These are phyloP conservation scores for Baronia brevicornis DNA, from an alignment of 2,888 invertebrate species.

Conservation along the genomic window DNA sequence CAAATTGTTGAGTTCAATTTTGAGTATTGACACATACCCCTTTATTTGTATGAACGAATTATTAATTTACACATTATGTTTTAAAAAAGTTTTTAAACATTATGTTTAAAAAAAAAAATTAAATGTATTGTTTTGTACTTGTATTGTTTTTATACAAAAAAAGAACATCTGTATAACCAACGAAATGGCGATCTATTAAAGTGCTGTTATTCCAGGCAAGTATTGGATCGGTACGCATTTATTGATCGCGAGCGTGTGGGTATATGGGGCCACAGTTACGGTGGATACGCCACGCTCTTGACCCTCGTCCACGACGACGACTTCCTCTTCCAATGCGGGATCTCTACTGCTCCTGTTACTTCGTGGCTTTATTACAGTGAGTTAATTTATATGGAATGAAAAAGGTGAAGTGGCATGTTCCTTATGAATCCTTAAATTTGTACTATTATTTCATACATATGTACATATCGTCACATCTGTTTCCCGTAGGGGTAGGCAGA, in stretches of 20 bases:
- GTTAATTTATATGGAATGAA: constrained; percentile 17
- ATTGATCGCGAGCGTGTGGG: constrained; percentile 81
- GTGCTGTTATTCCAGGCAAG: constrained; percentile 59
- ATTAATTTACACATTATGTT: too few species aligned
- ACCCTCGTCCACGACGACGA: constrained; percentile 81
- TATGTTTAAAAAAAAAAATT: too few species aligned
- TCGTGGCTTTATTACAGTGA: constrained; percentile 94
- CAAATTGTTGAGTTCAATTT: too few species aligned
- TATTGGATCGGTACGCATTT: constrained; percentile 73
- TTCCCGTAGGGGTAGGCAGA: too few species aligned
- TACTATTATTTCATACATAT: background rate
- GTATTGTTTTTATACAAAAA: too few species aligned
- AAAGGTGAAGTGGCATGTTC: background rate
- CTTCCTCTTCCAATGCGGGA: constrained; percentile 87
- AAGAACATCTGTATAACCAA: too few species aligned
- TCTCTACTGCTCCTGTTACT: constrained; percentile 93
- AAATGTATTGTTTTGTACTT: too few species aligned
- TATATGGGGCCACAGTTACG: constrained; percentile 97
- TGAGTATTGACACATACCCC: too few species aligned
- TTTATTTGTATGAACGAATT: too few species aligned
- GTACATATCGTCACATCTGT: too few species aligned
- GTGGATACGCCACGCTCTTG: constrained; percentile 90
- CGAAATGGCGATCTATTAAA: background rate
- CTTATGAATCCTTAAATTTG: too few species aligned
- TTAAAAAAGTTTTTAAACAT: too few species aligned